These are phyloP conservation scores for Apeltes quadracus DNA, from an alignment of 2,113 vertebrate species.

Conservation along the genomic window DNA sequence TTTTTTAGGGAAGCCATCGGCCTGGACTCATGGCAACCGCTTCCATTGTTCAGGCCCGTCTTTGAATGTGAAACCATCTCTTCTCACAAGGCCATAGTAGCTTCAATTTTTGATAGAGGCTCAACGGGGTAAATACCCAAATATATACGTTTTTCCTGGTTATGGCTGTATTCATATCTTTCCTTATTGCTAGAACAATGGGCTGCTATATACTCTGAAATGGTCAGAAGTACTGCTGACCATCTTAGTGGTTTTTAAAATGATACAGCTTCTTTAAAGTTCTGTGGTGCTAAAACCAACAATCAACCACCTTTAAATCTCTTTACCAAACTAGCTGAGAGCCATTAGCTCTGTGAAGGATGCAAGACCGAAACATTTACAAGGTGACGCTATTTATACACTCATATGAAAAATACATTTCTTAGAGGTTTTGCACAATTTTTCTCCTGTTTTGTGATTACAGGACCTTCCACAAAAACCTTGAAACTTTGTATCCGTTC, in stretches of 20 bases:
- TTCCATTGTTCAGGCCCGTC: constrained; percentile 30
- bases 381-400: constrained; percentile 26
- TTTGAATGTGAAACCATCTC: constrained; percentile 18
- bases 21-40: constrained; percentile 22
- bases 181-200: neutral
- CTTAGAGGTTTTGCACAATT: constrained; percentile 32
- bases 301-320: neutral
- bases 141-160: neutral
- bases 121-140: neutral
- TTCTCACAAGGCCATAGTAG: constrained; percentile 10
- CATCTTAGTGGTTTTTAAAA: neutral
- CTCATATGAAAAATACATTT: neutral
- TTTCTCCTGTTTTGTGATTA: constrained; percentile 40
- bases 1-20: constrained; percentile 39
- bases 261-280: neutral
- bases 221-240: neutral
- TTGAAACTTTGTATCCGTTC: constrained; percentile 70
- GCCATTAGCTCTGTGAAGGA: neutral
- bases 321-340: neutral
- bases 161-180: constrained; percentile 3
- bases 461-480: constrained; percentile 59
- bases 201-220: neutral
- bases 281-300: neutral
- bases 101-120: constrained; percentile 8
- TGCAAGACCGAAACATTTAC: neutral